Conservation (phyloP, 2,113 vertebrate species). For the Hemiprocne comata region DNA sequence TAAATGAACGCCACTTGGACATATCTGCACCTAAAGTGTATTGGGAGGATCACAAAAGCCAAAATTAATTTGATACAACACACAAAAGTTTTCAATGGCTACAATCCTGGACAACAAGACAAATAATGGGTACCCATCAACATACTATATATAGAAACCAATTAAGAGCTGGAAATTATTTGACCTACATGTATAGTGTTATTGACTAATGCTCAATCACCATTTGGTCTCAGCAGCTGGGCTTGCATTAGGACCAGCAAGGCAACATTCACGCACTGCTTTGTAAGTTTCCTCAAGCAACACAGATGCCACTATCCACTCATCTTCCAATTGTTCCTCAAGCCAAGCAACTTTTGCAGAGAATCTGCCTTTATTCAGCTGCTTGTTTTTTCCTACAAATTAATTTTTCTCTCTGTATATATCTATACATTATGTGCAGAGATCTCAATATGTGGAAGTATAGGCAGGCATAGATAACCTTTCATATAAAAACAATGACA, state of each 20-base stretch:
- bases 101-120: background rate
- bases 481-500: background rate
- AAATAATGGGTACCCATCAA: background rate
- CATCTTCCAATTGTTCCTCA: background rate
- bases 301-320: rapidly evolving
- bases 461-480: background rate
- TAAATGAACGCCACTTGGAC: background rate
- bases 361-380: background rate
- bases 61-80: background rate
- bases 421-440: rapidly evolving
- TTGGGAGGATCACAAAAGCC: background rate
- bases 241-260: background rate
- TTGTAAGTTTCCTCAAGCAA: background rate
- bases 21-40: background rate
- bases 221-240: background rate
- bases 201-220: background rate
- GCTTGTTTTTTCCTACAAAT: background rate
- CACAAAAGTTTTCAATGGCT: background rate
- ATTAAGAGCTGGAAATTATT: background rate
- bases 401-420: background rate
- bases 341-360: background rate
- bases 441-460: background rate
- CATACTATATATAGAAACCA: background rate
- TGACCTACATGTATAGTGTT: background rate
- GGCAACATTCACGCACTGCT: background rate